Evolutionary conservation across 2,888 invertebrate species (phyloP).

Genomic region (Mycalesis mineus): DNA sequence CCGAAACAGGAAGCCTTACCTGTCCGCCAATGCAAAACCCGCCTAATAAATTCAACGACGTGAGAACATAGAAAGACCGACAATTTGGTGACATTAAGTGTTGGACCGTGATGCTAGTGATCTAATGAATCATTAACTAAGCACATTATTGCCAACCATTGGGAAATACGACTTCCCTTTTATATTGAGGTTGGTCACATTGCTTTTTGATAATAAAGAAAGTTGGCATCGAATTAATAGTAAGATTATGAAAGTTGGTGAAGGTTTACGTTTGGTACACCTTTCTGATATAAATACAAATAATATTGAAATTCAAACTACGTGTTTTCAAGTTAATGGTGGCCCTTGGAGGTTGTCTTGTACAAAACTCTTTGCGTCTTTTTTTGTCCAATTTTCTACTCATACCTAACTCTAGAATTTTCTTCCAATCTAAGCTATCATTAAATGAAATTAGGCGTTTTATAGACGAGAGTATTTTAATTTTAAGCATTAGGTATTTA

Average conservation of each 20-base stretch:
- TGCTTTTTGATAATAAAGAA: slow-evolving; percentile 4
- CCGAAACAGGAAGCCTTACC: slow-evolving; percentile 25
- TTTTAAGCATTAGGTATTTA: too few relatives aligned
- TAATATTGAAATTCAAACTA: too few relatives aligned
- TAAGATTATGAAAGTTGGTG: slow-evolving; percentile 8
- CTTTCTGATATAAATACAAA: too few relatives aligned
- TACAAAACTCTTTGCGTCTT: too few relatives aligned
- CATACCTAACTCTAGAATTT: too few relatives aligned
- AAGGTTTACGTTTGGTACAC: neutral
- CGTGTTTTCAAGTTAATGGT: too few relatives aligned
- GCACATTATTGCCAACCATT: slow-evolving; percentile 18
- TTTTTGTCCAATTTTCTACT: too few relatives aligned
- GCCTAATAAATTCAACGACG: slow-evolving; percentile 28
- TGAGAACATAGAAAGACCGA: slow-evolving; percentile 30
- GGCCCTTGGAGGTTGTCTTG: too few relatives aligned
- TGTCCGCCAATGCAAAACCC: slow-evolving; percentile 27
- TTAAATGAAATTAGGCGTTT: too few relatives aligned
- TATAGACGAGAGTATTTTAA: too few relatives aligned
- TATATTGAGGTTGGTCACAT: slow-evolving; percentile 3
- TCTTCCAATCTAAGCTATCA: too few relatives aligned
- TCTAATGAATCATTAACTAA: slow-evolving; percentile 26
- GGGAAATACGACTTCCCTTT: slow-evolving; percentile 25
- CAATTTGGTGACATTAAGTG: slow-evolving; percentile 30
- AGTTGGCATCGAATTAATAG: slow-evolving; percentile 1
- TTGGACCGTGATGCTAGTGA: slow-evolving; percentile 17